Conservation (phyloP, 1,140 invertebrate species). For the Aphelinus atriplicis region DNA sequence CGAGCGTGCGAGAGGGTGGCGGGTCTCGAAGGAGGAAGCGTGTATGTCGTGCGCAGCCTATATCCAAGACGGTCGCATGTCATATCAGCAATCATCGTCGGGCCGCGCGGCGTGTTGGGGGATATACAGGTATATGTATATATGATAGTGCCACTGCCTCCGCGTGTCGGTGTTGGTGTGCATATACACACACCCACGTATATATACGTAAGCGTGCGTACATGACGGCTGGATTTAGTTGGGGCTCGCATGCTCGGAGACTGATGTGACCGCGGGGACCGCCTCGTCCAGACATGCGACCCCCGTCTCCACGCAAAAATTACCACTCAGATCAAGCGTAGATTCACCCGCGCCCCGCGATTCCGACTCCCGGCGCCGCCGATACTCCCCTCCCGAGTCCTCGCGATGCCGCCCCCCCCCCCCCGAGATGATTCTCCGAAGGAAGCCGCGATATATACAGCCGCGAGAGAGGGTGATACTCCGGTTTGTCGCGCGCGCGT, state of each 20-base stretch:
- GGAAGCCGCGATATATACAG: too few relatives aligned
- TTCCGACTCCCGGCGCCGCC: too few relatives aligned
- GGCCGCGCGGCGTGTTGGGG: conserved; percentile 36
- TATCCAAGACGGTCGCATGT: conserved; percentile 64
- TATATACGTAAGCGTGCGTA: conserved; percentile 45
- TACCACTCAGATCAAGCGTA: too few relatives aligned
- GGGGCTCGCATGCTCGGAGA: conserved; percentile 64
- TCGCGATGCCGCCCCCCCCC: conserved; percentile 36
- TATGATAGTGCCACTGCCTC: conserved; percentile 47
- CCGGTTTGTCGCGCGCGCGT: too few relatives aligned
- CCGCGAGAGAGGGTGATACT: too few relatives aligned
- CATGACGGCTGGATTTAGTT: conserved; percentile 60
- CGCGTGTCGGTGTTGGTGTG: neutral
- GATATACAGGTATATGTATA: conserved; percentile 63
- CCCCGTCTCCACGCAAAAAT: conserved; percentile 13
- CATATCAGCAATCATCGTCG: conserved; percentile 66
- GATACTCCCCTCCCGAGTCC: conserved; percentile 37
- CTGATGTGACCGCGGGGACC: conserved; percentile 66
- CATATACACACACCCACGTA: too few relatives aligned
- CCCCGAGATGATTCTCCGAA: too few relatives aligned
- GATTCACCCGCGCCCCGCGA: too few relatives aligned
- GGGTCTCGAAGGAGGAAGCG: conserved; percentile 39
- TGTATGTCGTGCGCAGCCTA: conserved; percentile 60
- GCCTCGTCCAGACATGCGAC: conserved; percentile 65
- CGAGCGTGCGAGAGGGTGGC: conserved; percentile 20